These are phyloP conservation scores for Pseudococcus longispinus DNA, from an alignment of 2,888 invertebrate genomes.

Conservation along the genomic window DNA sequence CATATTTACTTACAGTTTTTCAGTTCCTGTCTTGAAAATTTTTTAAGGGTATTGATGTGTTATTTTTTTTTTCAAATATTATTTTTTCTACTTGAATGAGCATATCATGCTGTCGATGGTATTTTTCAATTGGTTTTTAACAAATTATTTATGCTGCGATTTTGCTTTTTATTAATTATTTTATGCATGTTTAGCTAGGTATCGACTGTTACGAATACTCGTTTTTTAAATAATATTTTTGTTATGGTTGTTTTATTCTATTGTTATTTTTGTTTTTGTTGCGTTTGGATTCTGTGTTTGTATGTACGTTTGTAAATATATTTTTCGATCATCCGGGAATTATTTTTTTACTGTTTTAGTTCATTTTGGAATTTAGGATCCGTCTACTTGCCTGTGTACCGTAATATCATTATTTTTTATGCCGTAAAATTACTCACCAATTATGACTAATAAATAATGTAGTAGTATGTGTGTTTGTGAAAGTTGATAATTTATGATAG, in stretches of 20 bases:
- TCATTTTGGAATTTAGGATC: not conserved
- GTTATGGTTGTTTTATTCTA: constrained; percentile 3
- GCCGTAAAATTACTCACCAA: too few species aligned
- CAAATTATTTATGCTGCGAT: not conserved
- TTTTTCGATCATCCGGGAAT: not conserved
- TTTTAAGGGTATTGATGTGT: not conserved
- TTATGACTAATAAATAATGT: too few species aligned
- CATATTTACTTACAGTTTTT: not conserved
- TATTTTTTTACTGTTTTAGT: not conserved
- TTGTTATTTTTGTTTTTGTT: constrained; percentile 10
- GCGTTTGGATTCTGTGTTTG: not conserved
- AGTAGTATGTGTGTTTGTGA: too few species aligned
- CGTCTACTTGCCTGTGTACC: not conserved
- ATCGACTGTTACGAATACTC: constrained; percentile 5
- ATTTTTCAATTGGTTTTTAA: not conserved
- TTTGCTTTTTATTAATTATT: not conserved
- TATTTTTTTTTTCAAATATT: not conserved
- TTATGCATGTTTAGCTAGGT: not conserved
- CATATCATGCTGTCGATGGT: not conserved
- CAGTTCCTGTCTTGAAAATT: not conserved
- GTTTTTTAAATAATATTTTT: not conserved
- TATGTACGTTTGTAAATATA: not conserved
- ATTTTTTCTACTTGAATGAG: not conserved
- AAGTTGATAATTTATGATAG: too few species aligned
- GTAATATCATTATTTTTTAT: too few species aligned